Base-by-base conservation (phyloP, 2,113 vertebrate species). In the Cryptotis parvus region DNA sequence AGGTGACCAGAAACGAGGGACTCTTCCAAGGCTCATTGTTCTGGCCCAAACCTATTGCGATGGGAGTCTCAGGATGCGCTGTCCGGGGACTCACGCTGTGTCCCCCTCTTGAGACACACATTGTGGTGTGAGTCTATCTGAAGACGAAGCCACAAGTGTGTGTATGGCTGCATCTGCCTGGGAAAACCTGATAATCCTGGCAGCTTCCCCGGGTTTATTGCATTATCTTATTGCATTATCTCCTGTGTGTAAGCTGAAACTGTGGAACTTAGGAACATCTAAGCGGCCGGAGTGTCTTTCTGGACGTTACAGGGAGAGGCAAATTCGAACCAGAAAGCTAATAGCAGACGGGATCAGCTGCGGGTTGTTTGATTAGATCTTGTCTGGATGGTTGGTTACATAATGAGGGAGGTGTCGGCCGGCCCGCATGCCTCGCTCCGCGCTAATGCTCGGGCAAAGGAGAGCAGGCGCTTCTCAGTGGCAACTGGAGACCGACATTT, bases 391-490 rank as follows among this genome's bases (percentile, higher is more conserved):
- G 95, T 89, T 86, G 61, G 88, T 4, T 84, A 41, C 94, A 76
- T 68, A 94, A 95, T 58, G 58, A 77, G 66, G 89, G 92, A 93
- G 91, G 94, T 89, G 86, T 82, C 86, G 80, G 93, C 90, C 90
- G 20, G 86, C 41, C 43, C 93, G 87, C 24, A 84, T 86, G 85
- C 92, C 89, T 96, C 97, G 74, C 87, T 92, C 85, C 8, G 68
- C 81, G 94, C 94, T 94, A 87, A 94, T 94, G 92, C 95, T 86
- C 81, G 31, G 84, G 88, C 95, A 91, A 95, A 73, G 91, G 91
- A 94, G 96, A 89, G 94, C 97, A 97, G 97, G 95, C 45, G 90
- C 79, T 73, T 65, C 90, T 96, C 85, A 69, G 96, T 94, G 96
- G 95, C 95, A 90, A 94, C 33, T 81, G 93, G 96, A 93, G 95